Percentiles rank a stretch among this genome's conserved stretches.
phyloP scores from a whole-genome alignment of 2,113 vertebrate species.

The Candoia aspera region DNA sequence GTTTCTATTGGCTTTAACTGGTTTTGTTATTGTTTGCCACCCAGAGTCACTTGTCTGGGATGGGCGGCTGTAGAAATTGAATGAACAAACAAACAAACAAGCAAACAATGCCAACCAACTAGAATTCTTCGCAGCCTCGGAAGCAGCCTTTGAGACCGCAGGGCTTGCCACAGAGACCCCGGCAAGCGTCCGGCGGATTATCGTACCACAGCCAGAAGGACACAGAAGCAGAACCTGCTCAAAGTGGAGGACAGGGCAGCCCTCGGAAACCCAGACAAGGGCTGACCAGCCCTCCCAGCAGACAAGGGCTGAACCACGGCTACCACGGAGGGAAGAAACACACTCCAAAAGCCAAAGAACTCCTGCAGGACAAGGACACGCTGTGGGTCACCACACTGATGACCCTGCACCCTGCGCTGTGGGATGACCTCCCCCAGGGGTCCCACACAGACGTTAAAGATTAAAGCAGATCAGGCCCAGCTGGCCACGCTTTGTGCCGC shows the following conservation, averaged over 20 bases:
- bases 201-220: not conserved
- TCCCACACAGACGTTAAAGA: not conserved
- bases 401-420: not conserved
- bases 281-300: no score
- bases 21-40: no score
- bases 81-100: no score
- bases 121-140: not conserved
- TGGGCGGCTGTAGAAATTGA: no score
- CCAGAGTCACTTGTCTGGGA: no score
- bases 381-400: no score
- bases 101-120: not conserved
- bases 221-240: not conserved
- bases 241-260: no score
- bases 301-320: not conserved
- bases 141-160: not conserved
- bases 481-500: not conserved
- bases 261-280: no score
- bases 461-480: not conserved
- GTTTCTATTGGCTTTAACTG: no score
- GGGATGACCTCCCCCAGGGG: not conserved
- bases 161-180: no score
- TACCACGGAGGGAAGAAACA: not conserved
- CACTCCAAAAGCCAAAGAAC: no score
- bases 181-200: accelerated
- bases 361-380: no score